phyloP scores from a whole-genome alignment of 2,797 vertebrate genomes.

The Myotis vivesi region DNA sequence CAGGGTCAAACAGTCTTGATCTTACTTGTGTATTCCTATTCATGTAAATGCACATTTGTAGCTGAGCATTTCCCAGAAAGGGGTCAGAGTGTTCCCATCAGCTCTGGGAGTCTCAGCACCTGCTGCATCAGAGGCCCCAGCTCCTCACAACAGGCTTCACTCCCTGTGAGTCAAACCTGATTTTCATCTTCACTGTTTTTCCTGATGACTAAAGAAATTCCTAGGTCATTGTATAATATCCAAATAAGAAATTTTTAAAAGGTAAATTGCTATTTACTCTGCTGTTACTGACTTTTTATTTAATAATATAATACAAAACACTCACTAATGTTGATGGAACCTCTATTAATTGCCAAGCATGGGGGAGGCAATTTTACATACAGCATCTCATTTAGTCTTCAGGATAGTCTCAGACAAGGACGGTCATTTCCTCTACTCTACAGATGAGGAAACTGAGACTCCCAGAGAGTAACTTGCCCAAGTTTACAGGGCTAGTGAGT shows the following conservation, averaged over 20 bases:
- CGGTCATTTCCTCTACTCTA: neutral
- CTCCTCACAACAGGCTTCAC: rapidly evolving
- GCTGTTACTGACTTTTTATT: neutral
- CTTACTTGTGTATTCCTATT: constrained; percentile 18
- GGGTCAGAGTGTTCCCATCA: neutral
- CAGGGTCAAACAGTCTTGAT: neutral
- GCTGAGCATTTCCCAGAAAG: constrained; percentile 42
- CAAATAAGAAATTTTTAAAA: neutral
- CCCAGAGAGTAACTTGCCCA: neutral
- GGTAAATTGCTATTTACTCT: neutral
- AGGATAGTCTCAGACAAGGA: neutral
- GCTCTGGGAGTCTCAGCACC: neutral
- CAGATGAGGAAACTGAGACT: neutral
- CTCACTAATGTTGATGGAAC: neutral
- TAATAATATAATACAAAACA: neutral
- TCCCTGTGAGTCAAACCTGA: neutral
- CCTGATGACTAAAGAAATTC: constrained; percentile 51
- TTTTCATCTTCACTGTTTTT: constrained; percentile 31
- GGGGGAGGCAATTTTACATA: neutral
- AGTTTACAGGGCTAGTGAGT: neutral
- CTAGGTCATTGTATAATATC: constrained; percentile 11
- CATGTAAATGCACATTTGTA: neutral
- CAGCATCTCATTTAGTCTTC: neutral
- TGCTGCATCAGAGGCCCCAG: neutral
- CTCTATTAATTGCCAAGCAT: neutral